These are phyloP conservation scores for Meteorus cinctellus DNA, from an alignment of 2,888 invertebrate genomes.

Conservation along the genomic window DNA sequence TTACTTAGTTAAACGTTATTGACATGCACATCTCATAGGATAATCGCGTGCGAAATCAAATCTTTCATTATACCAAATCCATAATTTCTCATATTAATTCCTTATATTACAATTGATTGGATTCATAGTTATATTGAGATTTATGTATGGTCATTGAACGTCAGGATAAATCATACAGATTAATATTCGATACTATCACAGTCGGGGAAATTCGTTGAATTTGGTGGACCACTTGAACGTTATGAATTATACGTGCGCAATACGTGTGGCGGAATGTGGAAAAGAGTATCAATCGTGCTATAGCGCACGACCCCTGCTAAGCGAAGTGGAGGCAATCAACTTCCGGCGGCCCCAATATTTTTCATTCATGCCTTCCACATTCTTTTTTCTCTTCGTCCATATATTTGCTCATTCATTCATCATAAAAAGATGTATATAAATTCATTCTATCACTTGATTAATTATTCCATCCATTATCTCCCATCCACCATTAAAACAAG, in stretches of 20 bases:
- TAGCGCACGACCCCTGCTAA: background rate
- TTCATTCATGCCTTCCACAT: background rate
- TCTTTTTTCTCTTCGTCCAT: background rate
- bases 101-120: no score
- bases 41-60: no score
- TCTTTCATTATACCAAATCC: no score
- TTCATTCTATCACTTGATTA: background rate
- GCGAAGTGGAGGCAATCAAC: background rate
- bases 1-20: no score
- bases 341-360: slow-evolving; percentile 1
- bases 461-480: background rate
- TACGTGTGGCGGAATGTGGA: background rate
- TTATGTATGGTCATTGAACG: no score
- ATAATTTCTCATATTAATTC: no score
- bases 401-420: background rate
- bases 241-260: background rate
- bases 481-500: background rate
- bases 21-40: no score
- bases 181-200: background rate
- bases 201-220: background rate
- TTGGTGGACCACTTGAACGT: background rate
- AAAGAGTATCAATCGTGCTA: background rate
- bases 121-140: no score
- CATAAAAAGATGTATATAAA: background rate
- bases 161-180: background rate